phyloP scores from a whole-genome alignment of 2,113 vertebrate genomes.

The Microtus richardsoni region DNA sequence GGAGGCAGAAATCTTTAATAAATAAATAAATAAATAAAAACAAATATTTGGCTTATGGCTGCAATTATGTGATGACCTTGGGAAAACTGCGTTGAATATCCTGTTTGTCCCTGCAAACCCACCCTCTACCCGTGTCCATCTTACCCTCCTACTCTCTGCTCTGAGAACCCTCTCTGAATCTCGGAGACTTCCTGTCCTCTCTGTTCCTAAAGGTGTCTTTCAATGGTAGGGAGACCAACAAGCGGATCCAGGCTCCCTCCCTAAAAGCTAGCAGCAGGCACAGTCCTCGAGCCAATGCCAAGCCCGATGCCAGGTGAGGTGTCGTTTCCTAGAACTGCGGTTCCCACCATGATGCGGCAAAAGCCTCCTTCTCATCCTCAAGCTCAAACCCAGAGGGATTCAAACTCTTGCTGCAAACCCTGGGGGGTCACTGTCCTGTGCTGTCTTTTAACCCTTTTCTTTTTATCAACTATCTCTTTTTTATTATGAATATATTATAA shows the following conservation, averaged over 20 bases:
- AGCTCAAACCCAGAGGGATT: not conserved
- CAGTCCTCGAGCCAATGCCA: not conserved
- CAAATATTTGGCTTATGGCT: not conserved
- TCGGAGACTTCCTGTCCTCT: not conserved
- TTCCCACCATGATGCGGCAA: not conserved
- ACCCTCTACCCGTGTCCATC: not conserved
- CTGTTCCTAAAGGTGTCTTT: not conserved
- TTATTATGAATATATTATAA: not conserved
- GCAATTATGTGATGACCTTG: not conserved
- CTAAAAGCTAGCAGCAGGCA: not conserved
- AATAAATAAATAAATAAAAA: too few species aligned
- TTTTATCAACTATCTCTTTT: not conserved
- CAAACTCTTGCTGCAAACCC: too few species aligned
- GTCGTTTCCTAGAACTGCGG: not conserved
- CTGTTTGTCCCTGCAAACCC: not conserved
- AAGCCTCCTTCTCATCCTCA: not conserved
- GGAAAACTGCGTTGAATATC: not conserved
- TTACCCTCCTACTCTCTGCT: not conserved
- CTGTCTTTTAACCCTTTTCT: not conserved
- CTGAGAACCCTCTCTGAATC: not conserved
- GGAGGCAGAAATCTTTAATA: too few species aligned
- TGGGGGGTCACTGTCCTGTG: too few species aligned
- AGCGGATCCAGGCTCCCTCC: not conserved
- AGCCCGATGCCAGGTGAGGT: not conserved
- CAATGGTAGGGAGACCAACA: not conserved